Base-by-base conservation (phyloP, 1,140 invertebrate genomes). In the Dinothrombium tinctorium region DNA sequence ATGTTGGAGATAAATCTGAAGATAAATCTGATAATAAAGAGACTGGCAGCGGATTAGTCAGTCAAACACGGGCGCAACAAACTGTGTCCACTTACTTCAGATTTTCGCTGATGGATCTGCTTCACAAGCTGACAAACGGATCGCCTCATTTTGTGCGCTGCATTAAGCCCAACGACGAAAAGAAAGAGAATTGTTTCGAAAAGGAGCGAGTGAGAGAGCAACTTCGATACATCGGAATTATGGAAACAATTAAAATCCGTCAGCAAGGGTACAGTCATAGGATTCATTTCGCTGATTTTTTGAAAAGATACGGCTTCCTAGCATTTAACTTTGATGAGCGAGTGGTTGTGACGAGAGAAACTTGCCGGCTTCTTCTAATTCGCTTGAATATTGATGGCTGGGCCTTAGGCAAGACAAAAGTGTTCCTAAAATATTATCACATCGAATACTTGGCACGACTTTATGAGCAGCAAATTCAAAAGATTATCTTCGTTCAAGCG, bases 361-460 rank as follows among this genome's bases (percentile, higher is more conserved):
- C 71, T 46, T 78, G 76, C 56, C 66, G 69, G 8, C 53, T 73
- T 2, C 56, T 82, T 4, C 57, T 83, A 15, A 50, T 76, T 7
- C 66, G 74, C 40, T 53, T 82, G 0, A 72, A 73, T 54, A 70
- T 82, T 67, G 74, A 79, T 46, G 73, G 76, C 26, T 82, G 74
- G 73, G 75, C 75, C 9, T 58, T 82, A n/a, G 77, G 77, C 17
- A 76, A 74, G 51, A 73, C 74, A 0, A 82, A 80, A 51, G 63
- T 83, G 4, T 84, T 84, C 53, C 61, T 84, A 0, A 81, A 81
- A 51, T 82, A 82, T 54, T 82, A 81, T 51, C 77, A 82, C 51
- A 68, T 80, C 1, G 77, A 83, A 57, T 72, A 75, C 45, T 58
- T 84, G 1, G 69, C 76, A 0, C 72, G 75, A 52, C 60, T 74